A percentile compares a stretch with the other conserved stretches of the same genome.
Evolutionary conservation across 2,888 invertebrate genomes (phyloP).

Genomic region (Ganaspis brasiliensis): DNA sequence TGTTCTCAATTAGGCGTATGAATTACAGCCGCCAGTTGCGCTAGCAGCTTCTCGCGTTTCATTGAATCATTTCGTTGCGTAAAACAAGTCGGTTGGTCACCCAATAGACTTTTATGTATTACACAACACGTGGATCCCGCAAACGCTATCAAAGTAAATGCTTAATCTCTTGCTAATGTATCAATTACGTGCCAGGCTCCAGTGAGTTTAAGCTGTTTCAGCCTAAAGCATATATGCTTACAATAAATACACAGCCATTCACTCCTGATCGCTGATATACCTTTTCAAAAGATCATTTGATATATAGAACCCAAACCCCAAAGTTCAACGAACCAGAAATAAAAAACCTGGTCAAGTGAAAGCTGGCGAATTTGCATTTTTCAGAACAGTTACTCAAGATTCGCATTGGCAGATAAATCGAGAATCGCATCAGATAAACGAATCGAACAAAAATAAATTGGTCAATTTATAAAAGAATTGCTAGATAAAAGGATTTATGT

Average conservation of each 20-base stretch:
- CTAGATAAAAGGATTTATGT: no score
- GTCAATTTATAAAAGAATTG: no score
- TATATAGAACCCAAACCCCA: background rate
- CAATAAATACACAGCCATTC: no score
- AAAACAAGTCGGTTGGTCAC: slow-evolving; percentile 24
- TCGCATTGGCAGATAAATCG: no score
- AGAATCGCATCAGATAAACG: no score
- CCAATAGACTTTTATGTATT: slow-evolving; percentile 26
- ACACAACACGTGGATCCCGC: slow-evolving; percentile 12
- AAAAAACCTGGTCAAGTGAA: background rate
- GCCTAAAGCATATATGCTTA: slow-evolving; percentile 9
- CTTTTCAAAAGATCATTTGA: slow-evolving; percentile 13
- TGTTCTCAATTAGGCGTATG: slow-evolving; percentile 27
- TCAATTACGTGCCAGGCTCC: slow-evolving; percentile 5
- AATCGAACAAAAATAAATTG: no score
- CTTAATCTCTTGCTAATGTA: slow-evolving; percentile 21
- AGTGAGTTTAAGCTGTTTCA: background rate
- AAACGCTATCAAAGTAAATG: slow-evolving; percentile 7
- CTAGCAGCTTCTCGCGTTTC: slow-evolving; percentile 60
- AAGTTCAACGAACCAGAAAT: background rate
- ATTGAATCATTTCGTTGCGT: slow-evolving; percentile 50
- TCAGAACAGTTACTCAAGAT: background rate
- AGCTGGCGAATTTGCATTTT: background rate
- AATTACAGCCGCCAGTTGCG: slow-evolving; percentile 48
- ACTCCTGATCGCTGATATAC: background rate